phyloP scores from a whole-genome alignment of 1,140 invertebrate species.

The Thaumetopoea pityocampa region DNA sequence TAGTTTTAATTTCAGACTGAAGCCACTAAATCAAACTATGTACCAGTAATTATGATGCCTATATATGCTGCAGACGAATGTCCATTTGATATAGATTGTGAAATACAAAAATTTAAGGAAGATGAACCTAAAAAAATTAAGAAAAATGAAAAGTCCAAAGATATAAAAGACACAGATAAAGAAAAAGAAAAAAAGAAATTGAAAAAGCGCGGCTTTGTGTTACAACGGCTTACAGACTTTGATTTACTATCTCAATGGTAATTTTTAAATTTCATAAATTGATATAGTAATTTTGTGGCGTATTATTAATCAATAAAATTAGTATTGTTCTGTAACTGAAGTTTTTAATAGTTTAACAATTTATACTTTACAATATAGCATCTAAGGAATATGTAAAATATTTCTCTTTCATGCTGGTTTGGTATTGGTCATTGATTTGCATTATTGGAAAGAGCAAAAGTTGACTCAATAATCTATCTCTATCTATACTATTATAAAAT shows the following conservation, averaged over 20 bases:
- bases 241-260: conserved; percentile 63
- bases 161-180: conserved; percentile 31
- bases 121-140: conserved; percentile 32
- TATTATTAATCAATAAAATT: neutral
- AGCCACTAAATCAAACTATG: conserved; percentile 39
- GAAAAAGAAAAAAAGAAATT: conserved; percentile 42
- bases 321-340: neutral
- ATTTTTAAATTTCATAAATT: no score
- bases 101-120: conserved; percentile 45
- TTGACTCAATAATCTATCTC: no score
- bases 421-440: no score
- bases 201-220: conserved; percentile 50
- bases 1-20: conserved; percentile 28
- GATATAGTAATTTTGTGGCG: no score
- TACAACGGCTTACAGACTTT: conserved; percentile 58
- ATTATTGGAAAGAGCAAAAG: no score
- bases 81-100: conserved; percentile 55
- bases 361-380: no score
- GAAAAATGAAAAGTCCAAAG: conserved; percentile 21
- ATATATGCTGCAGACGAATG: conserved; percentile 51
- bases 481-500: no score
- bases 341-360: no score
- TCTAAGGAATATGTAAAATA: no score
- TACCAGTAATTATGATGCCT: conserved; percentile 67
- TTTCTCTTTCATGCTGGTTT: no score